These are phyloP conservation scores for Siniperca scherzeri DNA, from an alignment of 2,797 vertebrate species.

Conservation along the genomic window DNA sequence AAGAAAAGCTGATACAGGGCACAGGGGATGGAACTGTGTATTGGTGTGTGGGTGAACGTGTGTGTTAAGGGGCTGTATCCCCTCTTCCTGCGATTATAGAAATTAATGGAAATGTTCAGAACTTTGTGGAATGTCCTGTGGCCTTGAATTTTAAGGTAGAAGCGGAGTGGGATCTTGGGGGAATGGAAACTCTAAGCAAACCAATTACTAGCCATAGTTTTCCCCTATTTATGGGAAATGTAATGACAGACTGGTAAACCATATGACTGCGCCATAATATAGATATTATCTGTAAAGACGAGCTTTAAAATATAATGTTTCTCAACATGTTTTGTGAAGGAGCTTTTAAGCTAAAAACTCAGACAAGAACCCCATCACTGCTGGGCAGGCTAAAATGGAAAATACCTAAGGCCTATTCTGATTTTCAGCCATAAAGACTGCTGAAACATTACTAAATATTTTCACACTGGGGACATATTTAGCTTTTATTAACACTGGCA, in stretches of 20 bases:
- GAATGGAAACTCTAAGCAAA: constrained; percentile 66
- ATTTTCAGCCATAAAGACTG: constrained; percentile 42
- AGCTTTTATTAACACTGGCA: constrained; percentile 50
- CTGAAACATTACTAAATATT: constrained; percentile 44
- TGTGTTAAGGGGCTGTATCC: constrained; percentile 50
- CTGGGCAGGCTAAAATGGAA: constrained; percentile 47
- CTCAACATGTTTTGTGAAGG: constrained; percentile 28
- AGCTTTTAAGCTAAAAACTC: constrained; percentile 27
- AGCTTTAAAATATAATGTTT: constrained; percentile 47
- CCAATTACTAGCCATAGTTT: constrained; percentile 53
- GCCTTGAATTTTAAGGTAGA: constrained; percentile 60
- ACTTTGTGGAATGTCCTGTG: constrained; percentile 67
- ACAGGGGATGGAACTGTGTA: constrained; percentile 49
- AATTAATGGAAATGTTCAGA: constrained; percentile 63
- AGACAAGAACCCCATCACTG: constrained; percentile 14
- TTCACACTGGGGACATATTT: constrained; percentile 44
- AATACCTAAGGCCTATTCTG: constrained; percentile 35
- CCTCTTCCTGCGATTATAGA: constrained; percentile 65
- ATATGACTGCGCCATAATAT: constrained; percentile 46
- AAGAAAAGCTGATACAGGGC: constrained; percentile 72
- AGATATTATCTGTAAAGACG: constrained; percentile 60
- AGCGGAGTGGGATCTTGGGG: constrained; percentile 45
- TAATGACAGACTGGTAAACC: constrained; percentile 71
- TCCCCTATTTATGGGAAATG: constrained; percentile 55
- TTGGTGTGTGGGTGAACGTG: constrained; percentile 27